Evolutionary conservation across 2,888 invertebrate genomes (phyloP), one percentile per base, ranked within the genome.

Genomic region (Idaea biselata): DNA sequence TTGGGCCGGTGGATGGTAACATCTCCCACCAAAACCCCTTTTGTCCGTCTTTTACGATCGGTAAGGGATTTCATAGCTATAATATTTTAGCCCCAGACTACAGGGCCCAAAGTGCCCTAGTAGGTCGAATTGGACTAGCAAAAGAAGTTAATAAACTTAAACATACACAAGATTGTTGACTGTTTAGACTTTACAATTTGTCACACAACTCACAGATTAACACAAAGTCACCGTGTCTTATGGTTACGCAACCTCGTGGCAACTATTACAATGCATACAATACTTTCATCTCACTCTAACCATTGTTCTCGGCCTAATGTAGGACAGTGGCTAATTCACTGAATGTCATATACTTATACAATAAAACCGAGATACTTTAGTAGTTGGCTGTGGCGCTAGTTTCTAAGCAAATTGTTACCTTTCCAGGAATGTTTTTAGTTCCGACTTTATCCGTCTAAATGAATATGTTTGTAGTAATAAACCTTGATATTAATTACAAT

Each of bases 211-310:
- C 62, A 65, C 66, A 63, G 65, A 61, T 62, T 69, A 68, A 58
- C 17, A 44, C 63, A 68, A 25, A 25, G 71, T 72, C 68, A 64
- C 62, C 58, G 71, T 72, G 67, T 67, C 63, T 60, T 74, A 74
- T 64, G 55, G 73, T 84, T 79, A 73, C 65, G 80, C 68, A 81
- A 82, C 60, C 58, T 33, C 82, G 81, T 84, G 83, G 83, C 75
- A 84, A 82, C 78, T 78, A 72, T 80, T 76, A 73, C 80, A 71
- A 62, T 68, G 60, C 58, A 79, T 75, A 73, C 80, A 71, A 61
- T 68, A 62, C 58, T 71, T 68, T 68, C 67, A 60, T 70, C 70
- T 63, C 64, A 31, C 64, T 73, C 71, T 17, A 58, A 62, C 60
- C 60, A 65, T 66, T 65, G 61, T 62, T 57, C 60, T 53, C 18